Conservation (phyloP, 2,113 vertebrate species). For the Aptenodytes patagonicus region DNA sequence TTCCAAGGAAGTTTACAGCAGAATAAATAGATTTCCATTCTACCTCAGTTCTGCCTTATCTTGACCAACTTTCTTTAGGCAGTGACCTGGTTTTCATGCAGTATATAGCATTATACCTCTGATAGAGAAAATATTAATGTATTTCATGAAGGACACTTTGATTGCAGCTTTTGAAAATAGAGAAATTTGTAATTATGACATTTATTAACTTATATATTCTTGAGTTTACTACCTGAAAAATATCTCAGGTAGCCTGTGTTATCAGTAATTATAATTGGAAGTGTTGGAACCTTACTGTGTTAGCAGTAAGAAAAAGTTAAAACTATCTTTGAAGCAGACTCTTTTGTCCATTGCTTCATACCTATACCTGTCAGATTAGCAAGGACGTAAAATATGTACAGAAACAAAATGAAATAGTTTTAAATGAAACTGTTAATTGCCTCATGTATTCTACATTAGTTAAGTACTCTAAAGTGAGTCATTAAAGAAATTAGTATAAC, state of each 20-base stretch:
- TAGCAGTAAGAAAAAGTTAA: background rate
- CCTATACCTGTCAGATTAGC: background rate
- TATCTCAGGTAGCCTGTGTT: background rate
- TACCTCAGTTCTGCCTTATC: background rate
- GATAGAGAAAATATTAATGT: background rate
- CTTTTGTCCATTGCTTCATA: background rate
- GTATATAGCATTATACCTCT: background rate
- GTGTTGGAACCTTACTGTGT: fast-evolving
- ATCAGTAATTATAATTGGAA: background rate
- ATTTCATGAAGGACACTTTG: background rate
- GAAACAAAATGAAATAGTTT: background rate
- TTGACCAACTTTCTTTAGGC: background rate
- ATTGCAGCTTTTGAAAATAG: background rate
- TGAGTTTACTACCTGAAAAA: background rate
- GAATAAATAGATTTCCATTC: background rate
- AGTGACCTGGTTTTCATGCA: background rate
- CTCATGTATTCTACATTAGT: background rate
- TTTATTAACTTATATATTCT: background rate
- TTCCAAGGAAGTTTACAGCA: background rate
- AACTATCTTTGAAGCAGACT: background rate
- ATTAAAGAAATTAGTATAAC: background rate
- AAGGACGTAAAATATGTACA: background rate
- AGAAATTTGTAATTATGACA: background rate
- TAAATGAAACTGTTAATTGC: background rate
- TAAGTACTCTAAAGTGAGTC: background rate